phyloP scores from a whole-genome alignment of 2,113 vertebrate species.

The Zosterops pallidus region DNA sequence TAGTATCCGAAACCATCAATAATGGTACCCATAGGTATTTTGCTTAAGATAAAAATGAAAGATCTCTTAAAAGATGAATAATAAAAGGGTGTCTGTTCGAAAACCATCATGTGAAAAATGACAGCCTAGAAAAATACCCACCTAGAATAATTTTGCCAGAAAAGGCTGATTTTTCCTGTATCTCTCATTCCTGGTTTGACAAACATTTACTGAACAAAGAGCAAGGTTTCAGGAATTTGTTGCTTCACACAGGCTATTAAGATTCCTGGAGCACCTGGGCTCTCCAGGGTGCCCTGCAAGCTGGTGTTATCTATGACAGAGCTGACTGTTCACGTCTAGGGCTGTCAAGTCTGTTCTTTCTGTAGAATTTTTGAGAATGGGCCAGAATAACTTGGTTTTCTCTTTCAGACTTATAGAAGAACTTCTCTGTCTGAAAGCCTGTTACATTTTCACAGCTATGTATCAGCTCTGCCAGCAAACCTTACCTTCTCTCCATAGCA shows the following conservation, averaged over 20 bases:
- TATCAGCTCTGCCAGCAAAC: background rate
- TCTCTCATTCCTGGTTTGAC: conserved; percentile 21
- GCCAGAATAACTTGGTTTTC: background rate
- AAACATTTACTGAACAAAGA: conserved; percentile 17
- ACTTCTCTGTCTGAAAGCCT: background rate
- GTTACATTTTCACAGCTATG: background rate
- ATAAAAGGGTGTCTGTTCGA: background rate
- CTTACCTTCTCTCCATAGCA: background rate
- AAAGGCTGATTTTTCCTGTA: background rate
- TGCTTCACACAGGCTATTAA: conserved; percentile 17
- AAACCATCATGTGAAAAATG: background rate
- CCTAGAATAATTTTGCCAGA: background rate
- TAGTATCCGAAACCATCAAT: background rate
- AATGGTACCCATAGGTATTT: background rate
- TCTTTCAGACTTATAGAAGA: background rate
- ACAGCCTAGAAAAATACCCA: background rate
- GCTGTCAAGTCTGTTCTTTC: background rate
- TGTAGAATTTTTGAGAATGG: background rate
- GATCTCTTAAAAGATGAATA: background rate
- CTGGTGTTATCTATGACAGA: background rate
- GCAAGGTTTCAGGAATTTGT: conserved; percentile 34
- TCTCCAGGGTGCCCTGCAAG: background rate
- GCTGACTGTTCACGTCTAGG: background rate
- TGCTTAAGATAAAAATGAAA: background rate
- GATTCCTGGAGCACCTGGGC: conserved; percentile 35